Evolutionary conservation across 2,888 invertebrate species (phyloP), one percentile per base, ranked within the genome.

Genomic region (Luperina testacea): DNA sequence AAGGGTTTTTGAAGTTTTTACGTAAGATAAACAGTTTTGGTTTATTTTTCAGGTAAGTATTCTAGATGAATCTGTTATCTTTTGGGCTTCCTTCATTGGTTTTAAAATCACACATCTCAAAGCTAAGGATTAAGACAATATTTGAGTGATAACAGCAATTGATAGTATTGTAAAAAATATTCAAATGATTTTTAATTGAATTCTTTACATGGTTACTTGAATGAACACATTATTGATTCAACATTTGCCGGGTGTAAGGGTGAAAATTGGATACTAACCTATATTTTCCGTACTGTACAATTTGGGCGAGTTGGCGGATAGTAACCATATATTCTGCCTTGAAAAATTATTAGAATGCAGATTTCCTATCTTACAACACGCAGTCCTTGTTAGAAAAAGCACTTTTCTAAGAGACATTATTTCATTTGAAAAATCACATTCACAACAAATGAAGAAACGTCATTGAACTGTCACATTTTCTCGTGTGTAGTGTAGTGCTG

Each of bases 331-430:
- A 84, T 95, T 96, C 84, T 94, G 95, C 86, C 92, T 92, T 70
- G 93, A 88, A 87, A 92, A 90, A 89, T 92, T 95, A 84, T 91
- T 91, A 61, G 92, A 88, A 86, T 94, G 94, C 72, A 95, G 84
- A 84, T 92, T 94, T 68, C 91, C 81, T 74, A 92, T 90, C 87
- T 92, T 94, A 91, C 93, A 94, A 90, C 93, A 96, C 72, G 93
- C 90, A 72, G 93, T 91, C 92, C 92, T 94, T 76, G 95, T 93
- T 87, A 96, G 88, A 90, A 92, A 94, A 87, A 96, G 90, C 87
- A 94, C 92, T 94, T 96, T 96, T 92, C 94, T 94, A 61, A 96
- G 91, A 91, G 95, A 95, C 97, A 97, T 97, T 92, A 86, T 92
- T 90, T 89, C 88, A 89, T 85, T 89, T 85, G 59, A 86, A 87